These are phyloP conservation scores for Holacanthus passer DNA, from an alignment of 2,113 vertebrate species.

Conservation along the genomic window DNA sequence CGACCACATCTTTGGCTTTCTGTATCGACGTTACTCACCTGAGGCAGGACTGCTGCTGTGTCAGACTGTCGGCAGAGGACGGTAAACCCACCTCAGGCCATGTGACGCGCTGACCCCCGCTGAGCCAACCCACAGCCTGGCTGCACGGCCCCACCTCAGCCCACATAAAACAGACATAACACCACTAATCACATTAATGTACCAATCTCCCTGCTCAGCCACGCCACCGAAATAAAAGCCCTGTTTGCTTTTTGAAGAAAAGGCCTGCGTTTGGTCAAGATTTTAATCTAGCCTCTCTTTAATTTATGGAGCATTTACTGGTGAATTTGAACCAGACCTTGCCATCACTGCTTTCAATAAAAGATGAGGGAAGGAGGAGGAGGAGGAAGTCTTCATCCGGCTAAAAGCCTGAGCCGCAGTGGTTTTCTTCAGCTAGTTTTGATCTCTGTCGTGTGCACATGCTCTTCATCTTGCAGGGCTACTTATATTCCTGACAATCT, in stretches of 20 bases:
- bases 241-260: slow-evolving; percentile 68
- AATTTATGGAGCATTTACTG: slow-evolving; percentile 81
- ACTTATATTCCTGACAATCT: slow-evolving; percentile 77
- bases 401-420: slow-evolving; percentile 68
- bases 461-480: slow-evolving; percentile 67
- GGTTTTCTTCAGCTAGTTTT: slow-evolving; percentile 71
- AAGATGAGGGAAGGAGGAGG: slow-evolving; percentile 51
- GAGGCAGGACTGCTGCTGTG: slow-evolving; percentile 29
- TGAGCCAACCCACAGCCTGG: slow-evolving; percentile 53
- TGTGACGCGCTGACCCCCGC: slow-evolving; percentile 49
- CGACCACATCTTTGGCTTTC: slow-evolving; percentile 23
- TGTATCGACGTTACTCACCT: slow-evolving; percentile 49
- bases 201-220: slow-evolving; percentile 58
- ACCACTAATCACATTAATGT: slow-evolving; percentile 83
- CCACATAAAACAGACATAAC: slow-evolving; percentile 82
- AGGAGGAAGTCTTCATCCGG: slow-evolving; percentile 74
- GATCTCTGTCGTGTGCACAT: slow-evolving; percentile 73
- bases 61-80: slow-evolving; percentile 34
- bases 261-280: slow-evolving; percentile 73
- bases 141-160: slow-evolving; percentile 65
- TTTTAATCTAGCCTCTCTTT: slow-evolving; percentile 78
- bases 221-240: slow-evolving; percentile 71
- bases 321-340: slow-evolving; percentile 81
- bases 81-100: slow-evolving; percentile 38
- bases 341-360: slow-evolving; percentile 79